A percentile compares a stretch with the other conserved stretches of the same genome.
Evolutionary conservation across 2,797 vertebrate species (phyloP).

Genomic region (Garrulus glandarius): DNA sequence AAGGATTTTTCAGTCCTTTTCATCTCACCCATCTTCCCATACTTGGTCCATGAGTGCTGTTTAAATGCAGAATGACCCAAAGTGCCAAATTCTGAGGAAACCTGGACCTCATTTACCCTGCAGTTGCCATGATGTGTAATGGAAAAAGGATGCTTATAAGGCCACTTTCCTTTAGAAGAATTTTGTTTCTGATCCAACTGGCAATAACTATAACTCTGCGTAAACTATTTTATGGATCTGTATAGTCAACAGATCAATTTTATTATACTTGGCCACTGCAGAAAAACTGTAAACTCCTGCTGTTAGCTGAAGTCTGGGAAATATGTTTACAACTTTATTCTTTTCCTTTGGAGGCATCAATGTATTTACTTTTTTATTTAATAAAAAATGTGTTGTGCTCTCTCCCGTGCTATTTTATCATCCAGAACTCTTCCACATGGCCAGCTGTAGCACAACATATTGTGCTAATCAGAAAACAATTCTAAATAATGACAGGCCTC

Average conservation of each 20-base stretch:
- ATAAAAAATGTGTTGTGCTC: not conserved
- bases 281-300: slow-evolving; percentile 50
- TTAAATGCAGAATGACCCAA: not conserved
- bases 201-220: slow-evolving; percentile 25
- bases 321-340: slow-evolving; percentile 44
- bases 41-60: fast-evolving
- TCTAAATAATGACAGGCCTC: slow-evolving; percentile 12
- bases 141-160: slow-evolving; percentile 24
- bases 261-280: slow-evolving; percentile 55
- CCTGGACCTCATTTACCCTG: not conserved
- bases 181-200: slow-evolving; percentile 44
- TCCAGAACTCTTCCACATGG: not conserved
- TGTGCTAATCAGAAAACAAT: slow-evolving; percentile 22
- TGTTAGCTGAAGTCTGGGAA: slow-evolving; percentile 46
- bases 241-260: slow-evolving; percentile 63
- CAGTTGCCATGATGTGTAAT: not conserved
- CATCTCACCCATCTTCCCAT: not conserved
- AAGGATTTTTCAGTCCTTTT: not conserved
- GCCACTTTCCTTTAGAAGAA: slow-evolving; percentile 12
- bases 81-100: not conserved
- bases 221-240: slow-evolving; percentile 54
- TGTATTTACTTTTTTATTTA: slow-evolving; percentile 10
- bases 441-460: not conserved
- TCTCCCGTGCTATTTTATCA: not conserved
- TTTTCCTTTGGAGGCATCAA: slow-evolving; percentile 12